A percentile compares a stretch with the other conserved stretches of the same genome.
These are phyloP conservation scores for Podilymbus podiceps DNA, from an alignment of 2,113 vertebrate genomes.

Conservation along the genomic window DNA sequence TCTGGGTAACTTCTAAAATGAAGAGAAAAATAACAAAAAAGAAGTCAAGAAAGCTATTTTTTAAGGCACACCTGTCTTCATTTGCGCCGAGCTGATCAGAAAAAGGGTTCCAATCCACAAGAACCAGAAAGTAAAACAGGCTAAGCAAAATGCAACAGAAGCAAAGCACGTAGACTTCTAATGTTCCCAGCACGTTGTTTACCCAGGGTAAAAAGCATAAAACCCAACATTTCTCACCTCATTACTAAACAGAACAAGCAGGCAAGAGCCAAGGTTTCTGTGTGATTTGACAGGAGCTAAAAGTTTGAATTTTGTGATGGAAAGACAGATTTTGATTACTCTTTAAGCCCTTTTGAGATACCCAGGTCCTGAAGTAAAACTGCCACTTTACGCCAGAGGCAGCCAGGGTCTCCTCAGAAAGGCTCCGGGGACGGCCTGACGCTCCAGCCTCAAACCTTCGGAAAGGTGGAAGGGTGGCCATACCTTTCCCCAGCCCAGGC, in stretches of 20 bases:
- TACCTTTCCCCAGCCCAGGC: fast-evolving
- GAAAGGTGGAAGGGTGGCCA: fast-evolving
- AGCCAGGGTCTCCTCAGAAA: fast-evolving
- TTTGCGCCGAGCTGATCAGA: not conserved
- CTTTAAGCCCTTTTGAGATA: not conserved
- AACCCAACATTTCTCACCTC: not conserved
- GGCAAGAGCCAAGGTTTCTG: not conserved
- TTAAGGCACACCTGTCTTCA: not conserved
- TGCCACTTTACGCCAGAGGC: fast-evolving
- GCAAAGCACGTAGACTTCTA: fast-evolving
- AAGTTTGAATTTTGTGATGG: fast-evolving
- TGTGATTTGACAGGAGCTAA: fast-evolving
- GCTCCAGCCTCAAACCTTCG: fast-evolving
- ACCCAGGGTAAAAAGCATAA: fast-evolving
- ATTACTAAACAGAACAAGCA: no score
- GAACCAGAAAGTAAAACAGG: not conserved
- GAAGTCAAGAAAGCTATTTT: not conserved
- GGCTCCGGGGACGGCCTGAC: not conserved
- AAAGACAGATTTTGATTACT: not conserved
- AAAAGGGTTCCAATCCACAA: not conserved
- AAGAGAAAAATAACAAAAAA: not conserved
- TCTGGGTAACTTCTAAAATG: not conserved
- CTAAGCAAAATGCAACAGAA: not conserved
- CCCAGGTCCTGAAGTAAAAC: fast-evolving
- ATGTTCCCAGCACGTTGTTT: fast-evolving